Conservation (phyloP, 2,888 invertebrate genomes). For the Ormyrus rosae region DNA sequence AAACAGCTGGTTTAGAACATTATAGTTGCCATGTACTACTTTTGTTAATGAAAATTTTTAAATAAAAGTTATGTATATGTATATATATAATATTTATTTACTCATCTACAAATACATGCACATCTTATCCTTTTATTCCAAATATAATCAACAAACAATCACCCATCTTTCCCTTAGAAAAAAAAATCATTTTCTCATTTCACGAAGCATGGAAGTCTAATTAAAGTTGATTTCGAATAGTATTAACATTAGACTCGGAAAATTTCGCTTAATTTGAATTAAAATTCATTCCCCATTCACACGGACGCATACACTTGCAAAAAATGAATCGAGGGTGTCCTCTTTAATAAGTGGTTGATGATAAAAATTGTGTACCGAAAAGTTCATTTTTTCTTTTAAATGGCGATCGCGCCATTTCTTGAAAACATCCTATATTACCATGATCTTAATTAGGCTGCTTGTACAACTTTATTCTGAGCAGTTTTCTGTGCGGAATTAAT, state of each 20-base stretch:
- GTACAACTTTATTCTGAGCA: slow-evolving; percentile 72
- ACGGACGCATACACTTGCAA: slow-evolving; percentile 38
- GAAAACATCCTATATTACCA: slow-evolving; percentile 35
- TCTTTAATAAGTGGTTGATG: slow-evolving; percentile 7
- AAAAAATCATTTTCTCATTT: slow-evolving; percentile 40
- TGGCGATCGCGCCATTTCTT: slow-evolving; percentile 22
- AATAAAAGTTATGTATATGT: slow-evolving; percentile 52
- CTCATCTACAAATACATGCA: slow-evolving; percentile 60
- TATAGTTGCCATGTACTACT: slow-evolving; percentile 19
- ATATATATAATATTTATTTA: slow-evolving; percentile 59
- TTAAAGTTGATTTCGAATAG: slow-evolving; percentile 32
- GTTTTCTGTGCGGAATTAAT: slow-evolving; percentile 94
- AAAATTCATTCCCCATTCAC: slow-evolving; percentile 32
- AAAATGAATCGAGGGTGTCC: slow-evolving; percentile 30
- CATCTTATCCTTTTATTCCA: slow-evolving; percentile 46
- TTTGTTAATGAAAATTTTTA: slow-evolving; percentile 46
- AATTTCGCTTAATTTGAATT: slow-evolving; percentile 27
- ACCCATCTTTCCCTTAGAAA: slow-evolving; percentile 21
- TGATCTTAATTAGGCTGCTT: slow-evolving; percentile 66
- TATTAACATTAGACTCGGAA: slow-evolving; percentile 48
- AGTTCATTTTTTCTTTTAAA: slow-evolving; percentile 25
- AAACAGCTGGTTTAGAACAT: no score
- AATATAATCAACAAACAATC: slow-evolving; percentile 43
- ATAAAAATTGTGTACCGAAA: slow-evolving; percentile 44
- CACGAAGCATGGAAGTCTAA: slow-evolving; percentile 30